A percentile compares a stretch with the other conserved stretches of the same genome.
Conservation (phyloP, 1,140 invertebrate species). For the Philopotamus ludificatus region DNA sequence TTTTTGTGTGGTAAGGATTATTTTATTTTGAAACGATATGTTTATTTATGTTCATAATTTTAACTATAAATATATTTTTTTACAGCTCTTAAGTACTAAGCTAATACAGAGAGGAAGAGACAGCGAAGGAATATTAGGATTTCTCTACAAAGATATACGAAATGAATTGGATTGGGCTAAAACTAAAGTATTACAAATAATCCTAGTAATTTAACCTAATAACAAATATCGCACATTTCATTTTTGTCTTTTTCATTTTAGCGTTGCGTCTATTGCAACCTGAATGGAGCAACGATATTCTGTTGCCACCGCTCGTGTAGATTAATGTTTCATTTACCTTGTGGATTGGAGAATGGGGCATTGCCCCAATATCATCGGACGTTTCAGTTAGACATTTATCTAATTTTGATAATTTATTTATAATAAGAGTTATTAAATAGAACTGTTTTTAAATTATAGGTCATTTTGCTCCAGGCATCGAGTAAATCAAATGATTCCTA, state of each 20-base stretch:
- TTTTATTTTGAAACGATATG: background rate
- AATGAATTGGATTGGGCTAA: background rate
- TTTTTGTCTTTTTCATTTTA: background rate
- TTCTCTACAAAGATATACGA: slow-evolving; percentile 1
- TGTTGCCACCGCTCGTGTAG: background rate
- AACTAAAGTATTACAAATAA: background rate
- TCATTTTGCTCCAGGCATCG: slow-evolving; percentile 17
- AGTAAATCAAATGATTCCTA: slow-evolving; percentile 3
- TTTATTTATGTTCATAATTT: background rate
- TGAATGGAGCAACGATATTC: background rate
- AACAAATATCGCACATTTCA: background rate
- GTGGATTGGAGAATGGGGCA: background rate
- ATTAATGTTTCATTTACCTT: slow-evolving; percentile 2
- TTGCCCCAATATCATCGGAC: slow-evolving; percentile 1
- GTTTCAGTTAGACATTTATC: slow-evolving; percentile 10
- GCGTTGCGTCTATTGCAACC: slow-evolving; percentile 9
- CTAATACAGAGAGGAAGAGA: slow-evolving; percentile 7
- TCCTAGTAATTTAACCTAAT: background rate
- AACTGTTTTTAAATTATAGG: background rate
- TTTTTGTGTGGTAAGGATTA: slow-evolving; percentile 2
- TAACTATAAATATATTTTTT: background rate
- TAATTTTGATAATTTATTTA: background rate
- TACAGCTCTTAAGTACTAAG: background rate
- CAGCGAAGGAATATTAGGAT: slow-evolving; percentile 11
- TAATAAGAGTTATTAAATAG: background rate